These are phyloP conservation scores for Aleiodes alternator DNA, from an alignment of 2,888 invertebrate genomes.

Conservation along the genomic window DNA sequence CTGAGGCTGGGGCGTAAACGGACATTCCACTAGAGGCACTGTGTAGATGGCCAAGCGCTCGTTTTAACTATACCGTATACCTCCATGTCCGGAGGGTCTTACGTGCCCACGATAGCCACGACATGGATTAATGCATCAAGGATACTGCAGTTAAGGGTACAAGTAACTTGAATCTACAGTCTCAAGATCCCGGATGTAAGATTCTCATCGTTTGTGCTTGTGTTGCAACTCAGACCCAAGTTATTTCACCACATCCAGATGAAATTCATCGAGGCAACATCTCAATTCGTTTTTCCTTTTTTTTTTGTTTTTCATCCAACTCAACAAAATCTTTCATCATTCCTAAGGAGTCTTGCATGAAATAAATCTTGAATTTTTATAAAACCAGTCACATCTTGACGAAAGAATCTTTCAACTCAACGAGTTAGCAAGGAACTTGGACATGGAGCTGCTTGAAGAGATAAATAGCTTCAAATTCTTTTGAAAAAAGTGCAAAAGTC, in stretches of 20 bases:
- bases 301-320: neutral
- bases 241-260: conserved; percentile 6
- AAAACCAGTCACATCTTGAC: no score
- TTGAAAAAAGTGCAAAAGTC: no score
- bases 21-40: neutral
- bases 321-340: conserved; percentile 4
- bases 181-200: conserved; percentile 25
- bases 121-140: conserved; percentile 32
- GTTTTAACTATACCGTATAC: conserved; percentile 29
- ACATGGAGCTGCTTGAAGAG: no score
- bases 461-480: neutral
- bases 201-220: conserved; percentile 23
- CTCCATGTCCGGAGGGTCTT: conserved; percentile 30
- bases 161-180: conserved; percentile 25
- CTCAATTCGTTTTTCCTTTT: conserved; percentile 14
- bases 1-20: conserved; percentile 23
- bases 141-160: conserved; percentile 27
- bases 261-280: conserved; percentile 28
- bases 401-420: no score
- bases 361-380: no score
- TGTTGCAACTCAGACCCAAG: neutral
- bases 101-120: conserved; percentile 28
- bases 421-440: no score
- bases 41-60: conserved; percentile 22
- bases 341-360: neutral